Base-by-base conservation (phyloP, 2,113 vertebrate genomes). In the Alligator sinensis region DNA sequence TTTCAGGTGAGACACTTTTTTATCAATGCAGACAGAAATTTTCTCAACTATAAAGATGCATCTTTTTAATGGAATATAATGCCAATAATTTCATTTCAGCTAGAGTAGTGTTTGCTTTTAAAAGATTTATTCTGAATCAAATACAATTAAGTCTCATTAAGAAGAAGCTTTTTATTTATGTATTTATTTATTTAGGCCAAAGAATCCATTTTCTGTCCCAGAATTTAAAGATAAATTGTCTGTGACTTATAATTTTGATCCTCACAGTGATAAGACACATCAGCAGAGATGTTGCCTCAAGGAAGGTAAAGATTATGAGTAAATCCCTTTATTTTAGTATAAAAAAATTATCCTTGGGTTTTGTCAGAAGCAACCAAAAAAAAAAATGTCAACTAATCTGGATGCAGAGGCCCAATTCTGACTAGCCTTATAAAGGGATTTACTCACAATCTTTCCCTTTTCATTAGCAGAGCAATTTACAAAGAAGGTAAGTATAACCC, bases 71-170 rank as follows among this genome's bases (percentile, higher is more conserved):
- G 38, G 87, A 83, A 68, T 87, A 66, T 3, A 93, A 60, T 22
- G 88, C 24, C 83, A 87, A 86, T 84, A 90, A 88, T 77, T 81
- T 47, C 4, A 82, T 58, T 93, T 86, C 58, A 87, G 87, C 57
- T 55, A 57, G 78, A 8, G 16, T 78, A 4, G 27, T 21, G 70
- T 70, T 30, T 72, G 0, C 34, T 58, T 86, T 89, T 86, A 59
- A 85, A 91, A 81, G 1, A 5, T 55, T 93, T 88, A 58, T 3
- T 55, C 34, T 80, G 61, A n/a, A 86, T 84, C 70, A 91, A 60
- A 18, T 72, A 78, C 55, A 89, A 61, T 76, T 83, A 87, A 58
- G 3, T 22, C 27, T 68, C 84, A 70, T 72, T 84, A 70, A 86
- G 92, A 83, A 17, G 1, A 91, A 83, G 86, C 22, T 22, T 77